Conservation (phyloP, 2,113 vertebrate genomes). For the Psittacus erithacus region DNA sequence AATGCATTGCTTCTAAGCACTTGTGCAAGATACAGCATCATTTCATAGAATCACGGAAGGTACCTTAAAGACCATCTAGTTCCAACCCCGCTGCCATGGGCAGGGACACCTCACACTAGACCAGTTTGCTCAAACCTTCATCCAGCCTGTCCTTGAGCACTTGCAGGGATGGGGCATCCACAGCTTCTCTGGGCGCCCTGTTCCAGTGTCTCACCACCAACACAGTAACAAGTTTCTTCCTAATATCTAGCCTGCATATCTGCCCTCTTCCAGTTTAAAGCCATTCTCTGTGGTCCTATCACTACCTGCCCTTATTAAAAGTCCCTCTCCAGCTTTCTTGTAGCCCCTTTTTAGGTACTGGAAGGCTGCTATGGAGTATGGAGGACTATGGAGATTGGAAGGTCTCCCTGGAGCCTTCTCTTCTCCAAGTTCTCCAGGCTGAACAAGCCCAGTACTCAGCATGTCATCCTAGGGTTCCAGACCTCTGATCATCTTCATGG, state of each 20-base stretch:
- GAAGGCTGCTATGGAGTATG: neutral
- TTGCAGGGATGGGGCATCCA: neutral
- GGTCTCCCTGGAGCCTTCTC: neutral
- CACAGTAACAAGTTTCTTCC: neutral
- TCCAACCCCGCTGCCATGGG: neutral
- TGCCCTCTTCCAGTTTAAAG: neutral
- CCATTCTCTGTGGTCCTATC: neutral
- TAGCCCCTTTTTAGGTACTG: neutral
- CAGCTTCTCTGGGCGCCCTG: neutral
- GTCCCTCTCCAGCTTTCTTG: neutral
- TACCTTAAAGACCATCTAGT: neutral
- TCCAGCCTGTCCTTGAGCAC: neutral
- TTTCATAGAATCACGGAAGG: neutral
- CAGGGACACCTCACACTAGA: neutral
- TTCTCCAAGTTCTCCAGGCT: neutral
- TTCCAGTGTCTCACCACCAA: neutral
- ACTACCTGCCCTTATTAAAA: neutral
- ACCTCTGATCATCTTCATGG: neutral
- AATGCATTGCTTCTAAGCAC: neutral
- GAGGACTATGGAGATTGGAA: neutral
- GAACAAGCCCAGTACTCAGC: neutral
- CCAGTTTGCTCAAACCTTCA: neutral
- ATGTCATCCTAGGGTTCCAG: neutral
- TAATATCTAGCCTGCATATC: neutral
- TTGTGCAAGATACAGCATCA: neutral